Evolutionary conservation across 2,797 vertebrate species (phyloP), one percentile per base, ranked within the genome.

Genomic region (Taenioides sp.): DNA sequence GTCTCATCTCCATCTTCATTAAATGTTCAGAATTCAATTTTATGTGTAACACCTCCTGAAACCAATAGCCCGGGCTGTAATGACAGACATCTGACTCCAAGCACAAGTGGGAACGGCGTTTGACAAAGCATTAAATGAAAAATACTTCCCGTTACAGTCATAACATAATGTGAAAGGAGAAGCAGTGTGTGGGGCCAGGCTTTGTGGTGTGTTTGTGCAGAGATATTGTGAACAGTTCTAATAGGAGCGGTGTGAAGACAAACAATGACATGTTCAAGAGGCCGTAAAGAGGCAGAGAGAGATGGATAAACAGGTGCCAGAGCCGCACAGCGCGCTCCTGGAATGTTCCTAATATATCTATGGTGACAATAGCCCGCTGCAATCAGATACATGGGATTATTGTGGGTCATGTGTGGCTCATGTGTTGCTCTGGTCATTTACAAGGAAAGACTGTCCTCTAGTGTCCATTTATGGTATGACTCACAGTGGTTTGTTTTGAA

Each of bases 161-260:
- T 20, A 27, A 68, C 55, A 1, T 34, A 22, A 31, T 58, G 59
- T 71, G 58, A 72, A 2, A 58, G 18, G 57, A 14, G 7, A 72
- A 69, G 18, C 73, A 22, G 2, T 9, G n/a, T 54, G 6, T 47
- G 70, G 54, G 25, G n/a, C 61, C 66, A 62, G 69, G 22, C 25
- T 65, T 37, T 76, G 70, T 70, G 54, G 20, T 69, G 72, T 76
- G 70, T 69, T 5, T 78, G 65, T 71, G 60, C 31, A 18, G 2
- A n/a, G 72, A 74, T 74, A 69, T 77, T 82, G 80, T 80, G 73
- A 78, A 75, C 69, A 61, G 80, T 75, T 84, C 79, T 82, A 81
- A 82, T 76, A 67, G 76, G 82, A 79, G 49, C 70, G 28, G 71
- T 63, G 64, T 65, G 77, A 70, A 43, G 66, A 72, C 55, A 61